These are phyloP conservation scores for Caenorhabditis inopinata DNA, from an alignment of 1,140 invertebrate genomes.

Conservation along the genomic window DNA sequence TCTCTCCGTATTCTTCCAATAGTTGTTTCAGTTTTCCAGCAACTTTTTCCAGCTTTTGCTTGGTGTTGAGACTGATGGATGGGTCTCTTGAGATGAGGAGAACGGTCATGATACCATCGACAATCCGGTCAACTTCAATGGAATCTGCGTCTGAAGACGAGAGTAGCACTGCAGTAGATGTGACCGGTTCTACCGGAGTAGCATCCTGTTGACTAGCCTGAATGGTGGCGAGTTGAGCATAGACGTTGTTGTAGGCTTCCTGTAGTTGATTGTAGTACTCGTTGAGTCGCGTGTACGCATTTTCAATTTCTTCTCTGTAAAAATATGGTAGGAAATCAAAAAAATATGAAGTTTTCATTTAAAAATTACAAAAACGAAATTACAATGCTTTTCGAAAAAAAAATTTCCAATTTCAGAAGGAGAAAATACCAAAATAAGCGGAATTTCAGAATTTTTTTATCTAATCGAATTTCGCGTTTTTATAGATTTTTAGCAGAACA, in stretches of 20 bases:
- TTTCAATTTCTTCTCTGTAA: slow-evolving; percentile 41
- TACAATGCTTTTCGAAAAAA: too few species aligned
- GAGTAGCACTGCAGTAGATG: not conserved
- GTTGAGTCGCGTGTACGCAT: slow-evolving; percentile 36
- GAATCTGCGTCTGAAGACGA: not conserved
- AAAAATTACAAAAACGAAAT: too few species aligned
- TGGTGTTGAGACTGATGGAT: not conserved
- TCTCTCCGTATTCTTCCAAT: slow-evolving; percentile 1
- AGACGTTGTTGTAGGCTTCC: slow-evolving; percentile 43
- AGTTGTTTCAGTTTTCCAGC: slow-evolving; percentile 1
- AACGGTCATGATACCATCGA: not conserved
- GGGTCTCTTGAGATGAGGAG: not conserved
- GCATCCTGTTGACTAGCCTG: not conserved
- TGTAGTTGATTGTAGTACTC: slow-evolving; percentile 45
- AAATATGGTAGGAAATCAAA: not conserved
- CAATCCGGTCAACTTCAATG: not conserved
- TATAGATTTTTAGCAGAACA: too few species aligned
- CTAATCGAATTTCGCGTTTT: too few species aligned
- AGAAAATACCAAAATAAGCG: too few species aligned
- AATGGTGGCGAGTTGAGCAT: not conserved
- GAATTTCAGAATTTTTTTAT: too few species aligned
- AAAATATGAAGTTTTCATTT: too few species aligned
- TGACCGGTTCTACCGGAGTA: too few species aligned
- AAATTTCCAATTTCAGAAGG: too few species aligned
- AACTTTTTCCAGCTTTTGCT: slow-evolving; percentile 11